Base-by-base conservation (phyloP, 2,888 invertebrate genomes). In the Limnephilus lunatus region DNA sequence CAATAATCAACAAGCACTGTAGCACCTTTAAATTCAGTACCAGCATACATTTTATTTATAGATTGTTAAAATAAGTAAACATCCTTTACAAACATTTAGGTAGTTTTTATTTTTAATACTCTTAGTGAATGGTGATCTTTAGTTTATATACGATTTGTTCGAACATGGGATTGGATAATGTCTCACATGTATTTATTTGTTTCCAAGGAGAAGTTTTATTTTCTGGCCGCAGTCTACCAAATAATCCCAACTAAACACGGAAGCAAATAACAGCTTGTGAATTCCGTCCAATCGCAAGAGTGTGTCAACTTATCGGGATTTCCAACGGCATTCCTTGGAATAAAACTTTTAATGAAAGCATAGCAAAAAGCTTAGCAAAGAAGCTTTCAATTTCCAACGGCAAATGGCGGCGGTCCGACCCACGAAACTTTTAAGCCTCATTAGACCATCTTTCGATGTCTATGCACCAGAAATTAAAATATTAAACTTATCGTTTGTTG, bases 351-450 rank as follows among this genome's bases (percentile, higher is more conserved):
- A 90, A 90, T 90, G 90, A 90, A 90, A 90, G 82, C 90, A 90
- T 44, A 90, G 90, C 81, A 82, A 82, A 81, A 90, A 82, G 90
- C 90, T 90, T 82, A 82, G 90, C 44, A 11, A 90, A 90, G 90
- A 90, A 90, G 90, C 90, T 82, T 90, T 90, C 90, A 90, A 90
- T 90, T 90, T 90, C 32, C 91, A 85, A 81, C 39, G 81, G 35
- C 85, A 81, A 32, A 53, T 68, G 48, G 68, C 44, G 68, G 85
- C 7, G 92, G 90, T 90, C 25, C 87, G 85, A 86, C 85, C 86
- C 82, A 89, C 31, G 89, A 92, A 92, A 92, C 91, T 92, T 89
- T 91, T 92, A 92, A 92, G 92, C 92, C 92, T 92, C 92, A 92
- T 92, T 92, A 92, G 90, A 85, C 89, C 88, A 92, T 92, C 92